Evolutionary conservation across 1,140 invertebrate species (phyloP).

Genomic region (Tigriopus japonicus): DNA sequence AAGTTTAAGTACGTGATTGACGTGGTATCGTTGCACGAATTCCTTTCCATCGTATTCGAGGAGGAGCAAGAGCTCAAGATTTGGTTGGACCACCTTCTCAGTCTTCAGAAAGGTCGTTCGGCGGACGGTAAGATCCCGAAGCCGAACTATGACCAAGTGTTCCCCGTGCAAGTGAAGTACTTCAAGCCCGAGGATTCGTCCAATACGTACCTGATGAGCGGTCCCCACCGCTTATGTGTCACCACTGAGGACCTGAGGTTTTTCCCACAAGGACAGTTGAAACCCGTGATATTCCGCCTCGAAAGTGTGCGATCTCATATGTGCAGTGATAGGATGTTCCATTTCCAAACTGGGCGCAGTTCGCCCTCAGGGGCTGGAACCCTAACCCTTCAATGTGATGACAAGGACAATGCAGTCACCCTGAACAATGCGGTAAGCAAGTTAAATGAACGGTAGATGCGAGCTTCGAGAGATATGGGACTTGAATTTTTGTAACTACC

Average conservation of each 20-base stretch:
- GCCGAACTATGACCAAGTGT: conserved; percentile 8
- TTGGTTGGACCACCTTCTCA: conserved; percentile 7
- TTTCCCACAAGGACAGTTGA: neutral
- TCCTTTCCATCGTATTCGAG: neutral
- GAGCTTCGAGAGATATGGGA: too few relatives aligned
- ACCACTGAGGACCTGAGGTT: conserved; percentile 4
- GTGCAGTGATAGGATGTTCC: neutral
- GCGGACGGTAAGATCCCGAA: conserved; percentile 5
- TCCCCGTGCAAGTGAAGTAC: neutral
- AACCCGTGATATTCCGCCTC: conserved; percentile 5
- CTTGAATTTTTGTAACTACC: too few relatives aligned
- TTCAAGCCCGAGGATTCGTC: neutral
- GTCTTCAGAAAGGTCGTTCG: neutral
- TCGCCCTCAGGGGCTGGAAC: neutral
- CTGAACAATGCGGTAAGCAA: neutral
- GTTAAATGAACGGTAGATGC: too few relatives aligned
- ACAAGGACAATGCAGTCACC: conserved; percentile 2
- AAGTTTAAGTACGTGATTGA: conserved; percentile 3
- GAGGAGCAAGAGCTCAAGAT: conserved; percentile 1
- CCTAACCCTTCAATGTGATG: conserved; percentile 1
- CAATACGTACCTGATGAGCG: neutral
- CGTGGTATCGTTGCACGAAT: neutral
- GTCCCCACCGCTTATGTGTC: neutral
- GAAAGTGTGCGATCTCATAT: neutral
- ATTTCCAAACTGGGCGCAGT: neutral